Percentiles rank a stretch among this genome's conserved stretches.
Evolutionary conservation across 1,140 invertebrate genomes (phyloP).

Genomic region (Adelges cooleyi): DNA sequence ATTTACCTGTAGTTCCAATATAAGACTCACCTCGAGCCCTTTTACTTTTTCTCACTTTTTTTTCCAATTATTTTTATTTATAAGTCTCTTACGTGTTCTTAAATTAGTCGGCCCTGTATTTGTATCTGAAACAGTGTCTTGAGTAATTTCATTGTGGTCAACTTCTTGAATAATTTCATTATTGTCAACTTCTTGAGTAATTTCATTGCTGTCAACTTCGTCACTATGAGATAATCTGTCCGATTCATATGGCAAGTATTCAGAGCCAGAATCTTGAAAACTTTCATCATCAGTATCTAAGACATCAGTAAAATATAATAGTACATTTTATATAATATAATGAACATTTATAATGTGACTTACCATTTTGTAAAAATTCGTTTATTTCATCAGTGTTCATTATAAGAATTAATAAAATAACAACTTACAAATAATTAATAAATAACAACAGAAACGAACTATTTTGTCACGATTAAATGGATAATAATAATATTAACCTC

Average conservation of each 20-base stretch:
- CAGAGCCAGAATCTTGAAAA: neutral
- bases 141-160: neutral
- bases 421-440: no score
- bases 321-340: neutral
- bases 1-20: neutral
- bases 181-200: no score
- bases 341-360: neutral
- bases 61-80: constrained; percentile 2
- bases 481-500: no score
- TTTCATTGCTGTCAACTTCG: neutral
- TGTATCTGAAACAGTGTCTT: neutral
- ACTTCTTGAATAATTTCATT: no score
- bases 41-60: constrained; percentile 4
- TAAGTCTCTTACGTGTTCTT: neutral
- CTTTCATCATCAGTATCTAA: neutral
- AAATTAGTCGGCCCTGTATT: neutral
- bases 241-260: neutral
- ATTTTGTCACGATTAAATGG: neutral
- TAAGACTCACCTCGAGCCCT: constrained; percentile 4
- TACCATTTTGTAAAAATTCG: neutral
- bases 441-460: neutral
- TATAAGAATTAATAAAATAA: neutral
- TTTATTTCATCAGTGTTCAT: neutral
- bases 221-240: neutral
- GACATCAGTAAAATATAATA: neutral